These are phyloP conservation scores for Eretmochelys imbricata DNA, from an alignment of 2,113 vertebrate genomes.

Conservation along the genomic window DNA sequence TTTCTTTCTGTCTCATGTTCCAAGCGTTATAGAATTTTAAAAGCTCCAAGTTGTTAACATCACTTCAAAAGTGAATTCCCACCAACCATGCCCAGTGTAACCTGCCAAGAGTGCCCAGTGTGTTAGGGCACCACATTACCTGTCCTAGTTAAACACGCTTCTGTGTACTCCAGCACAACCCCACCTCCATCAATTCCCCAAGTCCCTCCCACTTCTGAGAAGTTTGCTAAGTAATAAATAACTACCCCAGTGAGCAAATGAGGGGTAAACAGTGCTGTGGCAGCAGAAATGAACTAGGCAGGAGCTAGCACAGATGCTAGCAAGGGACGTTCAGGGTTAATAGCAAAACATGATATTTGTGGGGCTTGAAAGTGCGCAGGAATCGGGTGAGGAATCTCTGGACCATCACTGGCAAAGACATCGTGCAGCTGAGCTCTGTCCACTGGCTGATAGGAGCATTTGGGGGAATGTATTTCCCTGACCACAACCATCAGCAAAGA, in stretches of 20 bases:
- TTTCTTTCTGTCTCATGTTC: background rate
- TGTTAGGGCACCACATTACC: background rate
- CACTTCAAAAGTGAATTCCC: background rate
- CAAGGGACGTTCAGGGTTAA: background rate
- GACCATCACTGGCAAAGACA: background rate
- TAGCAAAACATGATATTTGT: background rate
- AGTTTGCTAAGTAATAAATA: background rate
- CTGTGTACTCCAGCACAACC: background rate
- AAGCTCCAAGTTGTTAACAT: background rate
- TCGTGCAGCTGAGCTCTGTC: background rate
- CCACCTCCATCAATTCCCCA: background rate
- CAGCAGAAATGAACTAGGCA: background rate
- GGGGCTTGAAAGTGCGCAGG: background rate
- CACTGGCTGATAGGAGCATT: background rate
- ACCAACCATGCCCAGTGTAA: too few species aligned
- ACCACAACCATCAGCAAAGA: background rate
- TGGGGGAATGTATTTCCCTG: background rate
- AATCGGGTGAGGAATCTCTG: background rate
- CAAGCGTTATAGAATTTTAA: background rate
- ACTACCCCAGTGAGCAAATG: background rate
- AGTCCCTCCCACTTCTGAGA: too few species aligned
- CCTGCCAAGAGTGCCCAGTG: too few species aligned
- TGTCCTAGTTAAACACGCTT: background rate
- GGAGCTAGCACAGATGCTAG: background rate
- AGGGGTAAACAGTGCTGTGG: too few species aligned